These are phyloP conservation scores for Patagioenas fasciata DNA, from an alignment of 2,113 vertebrate genomes.

Conservation along the genomic window DNA sequence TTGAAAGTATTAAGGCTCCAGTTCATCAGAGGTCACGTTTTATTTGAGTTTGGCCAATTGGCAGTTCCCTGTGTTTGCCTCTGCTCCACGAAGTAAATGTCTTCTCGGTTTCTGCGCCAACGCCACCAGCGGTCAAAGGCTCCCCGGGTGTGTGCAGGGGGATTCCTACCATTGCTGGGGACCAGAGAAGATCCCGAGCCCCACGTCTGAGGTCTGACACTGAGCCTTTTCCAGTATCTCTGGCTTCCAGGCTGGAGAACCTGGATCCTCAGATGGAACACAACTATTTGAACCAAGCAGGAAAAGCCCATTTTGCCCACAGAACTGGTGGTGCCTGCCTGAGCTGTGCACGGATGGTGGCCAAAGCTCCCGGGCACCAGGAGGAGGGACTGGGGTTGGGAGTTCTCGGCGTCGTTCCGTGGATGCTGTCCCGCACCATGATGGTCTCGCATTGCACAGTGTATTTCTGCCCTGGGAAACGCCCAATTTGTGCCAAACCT, in stretches of 20 bases:
- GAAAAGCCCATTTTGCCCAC: neutral
- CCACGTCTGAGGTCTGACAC: neutral
- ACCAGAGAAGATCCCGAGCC: neutral
- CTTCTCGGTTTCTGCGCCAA: neutral
- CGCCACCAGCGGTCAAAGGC: neutral
- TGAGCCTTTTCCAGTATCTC: neutral
- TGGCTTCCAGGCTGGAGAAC: neutral
- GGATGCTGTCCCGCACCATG: rapidly evolving
- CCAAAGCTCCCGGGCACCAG: neutral
- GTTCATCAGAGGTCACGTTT: neutral
- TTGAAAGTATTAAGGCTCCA: neutral
- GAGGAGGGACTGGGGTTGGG: neutral
- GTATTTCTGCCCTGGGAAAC: neutral
- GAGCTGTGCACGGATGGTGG: rapidly evolving
- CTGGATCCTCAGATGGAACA: neutral
- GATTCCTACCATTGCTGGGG: neutral
- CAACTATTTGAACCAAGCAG: neutral
- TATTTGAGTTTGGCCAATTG: neutral
- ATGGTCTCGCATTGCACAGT: rapidly evolving
- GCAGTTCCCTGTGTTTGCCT: neutral
- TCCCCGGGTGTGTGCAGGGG: rapidly evolving
- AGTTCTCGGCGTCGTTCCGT: neutral
- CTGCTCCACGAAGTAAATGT: neutral
- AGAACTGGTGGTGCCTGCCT: neutral
- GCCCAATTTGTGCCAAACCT: neutral